A percentile compares a stretch with the other conserved stretches of the same genome.
These are phyloP conservation scores for Paratilapia polleni DNA, from an alignment of 2,113 vertebrate species.

Conservation along the genomic window DNA sequence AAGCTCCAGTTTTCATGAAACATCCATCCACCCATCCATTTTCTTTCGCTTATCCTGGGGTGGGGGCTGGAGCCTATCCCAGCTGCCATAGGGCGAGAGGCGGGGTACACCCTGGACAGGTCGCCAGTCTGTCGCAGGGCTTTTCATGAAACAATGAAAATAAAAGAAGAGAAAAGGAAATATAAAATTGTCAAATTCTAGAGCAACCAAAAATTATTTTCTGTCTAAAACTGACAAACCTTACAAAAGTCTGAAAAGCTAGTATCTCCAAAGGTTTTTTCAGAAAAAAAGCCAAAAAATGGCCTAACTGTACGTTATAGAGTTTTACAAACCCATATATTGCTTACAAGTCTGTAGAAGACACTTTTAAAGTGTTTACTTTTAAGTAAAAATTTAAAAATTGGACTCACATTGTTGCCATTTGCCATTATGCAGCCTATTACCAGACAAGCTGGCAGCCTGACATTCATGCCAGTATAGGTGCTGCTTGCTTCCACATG, in stretches of 20 bases:
- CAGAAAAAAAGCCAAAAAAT: neutral
- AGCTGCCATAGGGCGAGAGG: too few relatives aligned
- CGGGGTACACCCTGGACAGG: too few relatives aligned
- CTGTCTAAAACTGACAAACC: neutral
- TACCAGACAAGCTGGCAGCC: slow-evolving; percentile 16
- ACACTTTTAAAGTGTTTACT: neutral
- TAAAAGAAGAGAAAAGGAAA: too few relatives aligned
- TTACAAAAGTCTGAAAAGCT: neutral
- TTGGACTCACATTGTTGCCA: neutral
- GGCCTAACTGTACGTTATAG: neutral
- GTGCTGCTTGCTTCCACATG: slow-evolving; percentile 22
- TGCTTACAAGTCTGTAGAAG: neutral
- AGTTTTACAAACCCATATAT: neutral
- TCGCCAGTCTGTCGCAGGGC: too few relatives aligned
- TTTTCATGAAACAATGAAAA: too few relatives aligned
- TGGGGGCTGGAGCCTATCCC: too few relatives aligned
- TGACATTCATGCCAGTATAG: neutral
- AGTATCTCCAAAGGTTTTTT: too few relatives aligned
- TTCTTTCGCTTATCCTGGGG: too few relatives aligned
- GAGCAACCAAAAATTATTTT: neutral
- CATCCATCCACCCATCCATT: too few relatives aligned
- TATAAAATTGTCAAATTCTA: neutral
- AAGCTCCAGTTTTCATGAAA: neutral
- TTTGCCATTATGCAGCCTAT: slow-evolving; percentile 1
- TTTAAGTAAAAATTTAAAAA: neutral